Evolutionary conservation across 2,888 invertebrate genomes (phyloP), one percentile per base, ranked within the genome.

Genomic region (Mythimna ferrago): DNA sequence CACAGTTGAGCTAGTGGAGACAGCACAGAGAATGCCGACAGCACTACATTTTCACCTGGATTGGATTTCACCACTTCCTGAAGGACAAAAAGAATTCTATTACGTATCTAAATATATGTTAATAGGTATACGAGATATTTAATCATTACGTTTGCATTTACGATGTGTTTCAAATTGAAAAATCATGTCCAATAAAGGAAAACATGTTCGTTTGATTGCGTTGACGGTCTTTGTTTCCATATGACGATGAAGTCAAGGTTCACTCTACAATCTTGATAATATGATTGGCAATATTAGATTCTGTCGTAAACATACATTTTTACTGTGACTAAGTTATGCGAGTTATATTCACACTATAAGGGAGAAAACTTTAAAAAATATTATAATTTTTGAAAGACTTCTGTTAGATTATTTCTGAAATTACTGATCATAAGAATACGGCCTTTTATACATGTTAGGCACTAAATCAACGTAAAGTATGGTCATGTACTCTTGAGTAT

Each of bases 1-100:
- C 90, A 89, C 2, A 96, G 82, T 80, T 93, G 93, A 0, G 93
- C 94, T 2, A 96, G 89, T 0, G 94, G 94, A 0, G 93, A 84
- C 80, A 96, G 83, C 4, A 96, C 94, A 2, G 96, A 96, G 84
- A 94, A 94, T 0, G 96, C 96, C 0, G 96, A 96, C 58, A 96
- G 71, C 14, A 96, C 92, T 26, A 94, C 86, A 76, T 93, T 96
- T 79, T 94, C 84, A 2, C 83, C 89, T 0, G 88, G 85, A 0
- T 93, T 85, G 2, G 62, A 66, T 32, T 91, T 90, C 0, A 88
- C 88, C 4, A 93, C 92, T 79, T 93, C 93, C 95, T 95, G 87
- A 71, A 73, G 10, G 85, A 64, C 72, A 68, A 61, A 66, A 32
- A 65, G n/a, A n/a, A 61, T 38, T 72, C n/a, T 0, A 44, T n/a